Conservation (phyloP, 2,888 invertebrate species). For the Tetheella fluctuosa region DNA sequence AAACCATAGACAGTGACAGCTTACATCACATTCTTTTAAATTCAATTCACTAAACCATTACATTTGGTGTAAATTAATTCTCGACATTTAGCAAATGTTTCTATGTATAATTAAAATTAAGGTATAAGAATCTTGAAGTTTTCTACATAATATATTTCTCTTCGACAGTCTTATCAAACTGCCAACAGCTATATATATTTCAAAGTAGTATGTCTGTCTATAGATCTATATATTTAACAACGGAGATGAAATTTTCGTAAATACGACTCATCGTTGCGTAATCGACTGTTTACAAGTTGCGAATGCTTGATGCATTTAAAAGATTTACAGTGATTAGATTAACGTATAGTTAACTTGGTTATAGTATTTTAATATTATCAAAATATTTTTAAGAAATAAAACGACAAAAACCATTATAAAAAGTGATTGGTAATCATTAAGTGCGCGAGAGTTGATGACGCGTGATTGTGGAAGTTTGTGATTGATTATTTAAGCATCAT, state of each 20-base stretch:
- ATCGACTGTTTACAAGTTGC: slow-evolving; percentile 19
- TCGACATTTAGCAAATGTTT: background rate
- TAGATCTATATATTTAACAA: too few relatives aligned
- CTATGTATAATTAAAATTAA: background rate
- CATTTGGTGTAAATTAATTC: background rate
- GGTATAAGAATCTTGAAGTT: slow-evolving; percentile 13
- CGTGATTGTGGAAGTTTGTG: slow-evolving; percentile 39
- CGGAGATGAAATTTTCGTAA: too few relatives aligned
- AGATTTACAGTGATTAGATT: slow-evolving; percentile 39
- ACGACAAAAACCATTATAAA: slow-evolving; percentile 39
- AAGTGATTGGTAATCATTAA: slow-evolving; percentile 41
- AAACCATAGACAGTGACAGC: background rate
- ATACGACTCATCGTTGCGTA: slow-evolving; percentile 12
- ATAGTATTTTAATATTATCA: slow-evolving; percentile 49
- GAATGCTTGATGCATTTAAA: slow-evolving; percentile 46
- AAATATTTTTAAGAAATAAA: slow-evolving; percentile 44
- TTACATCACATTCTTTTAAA: background rate
- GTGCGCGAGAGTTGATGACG: slow-evolving; percentile 48
- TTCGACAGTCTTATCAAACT: slow-evolving; percentile 7
- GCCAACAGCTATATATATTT: slow-evolving; percentile 14
- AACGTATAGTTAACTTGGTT: slow-evolving; percentile 38
- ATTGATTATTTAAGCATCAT: slow-evolving; percentile 4
- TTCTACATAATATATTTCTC: background rate
- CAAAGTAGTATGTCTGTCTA: slow-evolving; percentile 16
- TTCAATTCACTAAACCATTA: background rate